Evolutionary conservation across 2,888 invertebrate genomes (phyloP), one percentile per base, ranked within the genome.

Genomic region (Cosmia trapezina): DNA sequence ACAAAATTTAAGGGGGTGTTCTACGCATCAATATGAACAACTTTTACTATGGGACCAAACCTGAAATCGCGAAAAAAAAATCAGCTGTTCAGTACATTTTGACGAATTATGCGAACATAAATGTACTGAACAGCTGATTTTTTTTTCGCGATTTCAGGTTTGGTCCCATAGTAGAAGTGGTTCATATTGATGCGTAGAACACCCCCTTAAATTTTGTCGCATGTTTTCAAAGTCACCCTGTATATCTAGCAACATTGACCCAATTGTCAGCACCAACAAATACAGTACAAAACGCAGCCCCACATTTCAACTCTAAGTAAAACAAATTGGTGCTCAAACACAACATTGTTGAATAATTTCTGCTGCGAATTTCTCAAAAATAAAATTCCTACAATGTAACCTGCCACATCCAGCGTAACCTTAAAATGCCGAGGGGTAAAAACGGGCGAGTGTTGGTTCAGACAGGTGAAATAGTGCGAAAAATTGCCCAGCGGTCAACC

Each of bases 381-480:
- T 84, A 88, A 86, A 81, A 80, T 69, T 74, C 78, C 33, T 60
- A 82, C 69, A 78, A 61, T 75, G 71, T 75, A 54, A 64, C 66
- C 70, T 76, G 85, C 78, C 90, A 83, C 80, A 81, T 92, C 89
- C 83, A 91, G 90, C 37, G 14, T 33, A 69, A 62, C 68, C 76
- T 76, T 80, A 73, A 79, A 70, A 81, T 83, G 77, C 65, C 70
- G 84, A 59, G 77, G 81, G 84, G 83, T 86, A 90, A 91, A 91
- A 92, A 90, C 88, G 85, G 79, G 76, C 87, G 87, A 87, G 91
- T 89, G 91, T 93, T 94, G 95, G 89, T 87, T 80, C 82, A 88
- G 95, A 95, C 95, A 94, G 94, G 94, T 95, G 95, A 94, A 95
- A 95, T 95, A 95, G 95, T 93, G 95, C 94, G 95, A 92, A 92